phyloP scores from a whole-genome alignment of 2,888 invertebrate species.

The Macropis europaea region DNA sequence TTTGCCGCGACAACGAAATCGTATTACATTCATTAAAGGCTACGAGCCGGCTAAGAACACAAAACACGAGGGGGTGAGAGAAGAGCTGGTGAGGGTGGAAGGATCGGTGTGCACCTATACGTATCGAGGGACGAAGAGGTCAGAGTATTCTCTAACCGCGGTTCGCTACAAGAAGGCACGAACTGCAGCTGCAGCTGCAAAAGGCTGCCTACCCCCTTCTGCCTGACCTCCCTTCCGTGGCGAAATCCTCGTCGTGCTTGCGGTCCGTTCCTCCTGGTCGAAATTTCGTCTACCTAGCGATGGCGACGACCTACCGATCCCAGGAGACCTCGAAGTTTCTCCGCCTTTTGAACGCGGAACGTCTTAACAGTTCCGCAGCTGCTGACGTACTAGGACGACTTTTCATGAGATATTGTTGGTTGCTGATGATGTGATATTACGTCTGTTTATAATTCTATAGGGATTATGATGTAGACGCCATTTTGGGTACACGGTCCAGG shows the following conservation, averaged over 20 bases:
- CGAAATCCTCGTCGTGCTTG: slow-evolving; percentile 50
- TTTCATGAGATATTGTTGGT: no score
- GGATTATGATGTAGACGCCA: no score
- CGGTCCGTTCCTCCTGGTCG: slow-evolving; percentile 44
- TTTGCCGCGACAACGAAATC: slow-evolving; percentile 46
- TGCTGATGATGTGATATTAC: no score
- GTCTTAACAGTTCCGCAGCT: no score
- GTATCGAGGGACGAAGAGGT: slow-evolving; percentile 5
- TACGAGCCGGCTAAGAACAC: slow-evolving; percentile 28
- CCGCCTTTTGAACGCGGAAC: not conserved
- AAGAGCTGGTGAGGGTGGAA: not conserved
- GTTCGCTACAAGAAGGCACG: slow-evolving; percentile 47
- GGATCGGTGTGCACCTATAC: slow-evolving; percentile 1
- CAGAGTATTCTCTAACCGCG: slow-evolving; percentile 14
- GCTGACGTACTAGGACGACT: no score
- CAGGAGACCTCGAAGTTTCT: not conserved
- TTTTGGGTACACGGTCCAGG: no score
- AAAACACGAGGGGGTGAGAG: slow-evolving; percentile 12
- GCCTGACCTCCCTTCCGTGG: slow-evolving; percentile 8
- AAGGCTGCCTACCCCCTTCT: not conserved
- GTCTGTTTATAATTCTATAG: no score
- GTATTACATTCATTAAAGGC: slow-evolving; percentile 54
- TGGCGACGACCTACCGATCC: slow-evolving; percentile 9
- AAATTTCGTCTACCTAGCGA: slow-evolving; percentile 47
- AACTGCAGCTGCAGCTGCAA: slow-evolving; percentile 35